phyloP scores from a whole-genome alignment of 2,888 invertebrate species.

The Hirtodrosophila histrioides region DNA sequence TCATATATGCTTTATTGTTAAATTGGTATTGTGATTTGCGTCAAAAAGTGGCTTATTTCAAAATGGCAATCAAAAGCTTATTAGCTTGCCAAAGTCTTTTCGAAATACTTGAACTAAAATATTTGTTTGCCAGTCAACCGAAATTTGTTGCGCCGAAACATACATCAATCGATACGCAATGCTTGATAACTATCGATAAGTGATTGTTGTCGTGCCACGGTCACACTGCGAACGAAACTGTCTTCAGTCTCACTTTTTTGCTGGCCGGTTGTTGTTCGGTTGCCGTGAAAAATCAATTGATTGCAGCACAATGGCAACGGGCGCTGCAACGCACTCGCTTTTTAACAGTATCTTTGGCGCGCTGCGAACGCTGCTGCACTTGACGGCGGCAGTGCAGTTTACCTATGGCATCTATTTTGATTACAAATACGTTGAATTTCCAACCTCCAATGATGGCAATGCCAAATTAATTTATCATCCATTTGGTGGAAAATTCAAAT shows the following conservation, averaged over 20 bases:
- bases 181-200: constrained; percentile 34
- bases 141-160: background rate
- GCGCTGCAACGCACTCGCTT: constrained; percentile 53
- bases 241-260: constrained; percentile 38
- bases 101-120: no score
- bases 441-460: constrained; percentile 78
- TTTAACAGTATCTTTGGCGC: constrained; percentile 78
- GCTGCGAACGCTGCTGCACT: constrained; percentile 84
- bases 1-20: no score
- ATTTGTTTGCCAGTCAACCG: no score
- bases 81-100: no score
- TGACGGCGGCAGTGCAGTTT: constrained; percentile 88
- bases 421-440: constrained; percentile 87
- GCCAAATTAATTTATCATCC: constrained; percentile 60
- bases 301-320: constrained; percentile 52
- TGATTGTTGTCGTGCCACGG: constrained; percentile 16
- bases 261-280: constrained; percentile 33
- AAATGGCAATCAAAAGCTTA: no score
- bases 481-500: constrained; percentile 93
- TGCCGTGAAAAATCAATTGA: constrained; percentile 69
- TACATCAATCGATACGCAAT: constrained; percentile 1
- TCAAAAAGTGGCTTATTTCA: no score
- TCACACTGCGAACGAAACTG: constrained; percentile 38
- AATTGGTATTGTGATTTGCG: no score
- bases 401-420: constrained; percentile 89